Conservation (phyloP, 2,797 vertebrate genomes). For the Spinus olivaceus region DNA sequence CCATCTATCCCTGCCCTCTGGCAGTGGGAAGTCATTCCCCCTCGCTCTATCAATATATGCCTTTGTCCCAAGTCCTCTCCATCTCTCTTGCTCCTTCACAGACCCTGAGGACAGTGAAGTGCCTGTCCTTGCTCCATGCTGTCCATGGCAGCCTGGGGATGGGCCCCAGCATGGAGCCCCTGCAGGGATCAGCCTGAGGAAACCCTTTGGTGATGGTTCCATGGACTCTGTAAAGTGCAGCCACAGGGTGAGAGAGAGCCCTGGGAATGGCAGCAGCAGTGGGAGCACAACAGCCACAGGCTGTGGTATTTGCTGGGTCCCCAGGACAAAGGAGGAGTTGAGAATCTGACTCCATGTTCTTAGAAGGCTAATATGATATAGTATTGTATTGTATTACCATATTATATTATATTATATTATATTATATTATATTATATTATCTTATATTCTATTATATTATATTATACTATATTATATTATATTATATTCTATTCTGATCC, state of each 20-base stretch:
- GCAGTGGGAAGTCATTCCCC: neutral
- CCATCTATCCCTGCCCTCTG: accelerated
- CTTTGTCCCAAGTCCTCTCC: neutral
- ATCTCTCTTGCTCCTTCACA: neutral
- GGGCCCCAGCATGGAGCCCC: neutral
- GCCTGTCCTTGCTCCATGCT: neutral
- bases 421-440: no score
- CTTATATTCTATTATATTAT: no score
- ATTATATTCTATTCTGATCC: no score
- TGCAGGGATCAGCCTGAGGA: neutral
- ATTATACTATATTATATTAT: no score
- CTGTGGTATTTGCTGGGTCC: no score
- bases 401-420: no score
- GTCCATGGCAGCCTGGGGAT: neutral
- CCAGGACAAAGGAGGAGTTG: no score
- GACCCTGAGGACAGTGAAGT: neutral
- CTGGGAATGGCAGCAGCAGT: neutral
- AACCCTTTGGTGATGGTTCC: neutral
- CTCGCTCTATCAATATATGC: no score
- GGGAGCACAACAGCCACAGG: neutral
- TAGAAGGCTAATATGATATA: no score
- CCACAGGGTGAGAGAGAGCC: neutral
- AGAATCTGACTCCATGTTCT: no score
- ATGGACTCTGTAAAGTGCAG: neutral
- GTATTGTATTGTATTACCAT: no score